These are phyloP conservation scores for Motacilla alba DNA, from an alignment of 2,113 vertebrate species.

Conservation along the genomic window DNA sequence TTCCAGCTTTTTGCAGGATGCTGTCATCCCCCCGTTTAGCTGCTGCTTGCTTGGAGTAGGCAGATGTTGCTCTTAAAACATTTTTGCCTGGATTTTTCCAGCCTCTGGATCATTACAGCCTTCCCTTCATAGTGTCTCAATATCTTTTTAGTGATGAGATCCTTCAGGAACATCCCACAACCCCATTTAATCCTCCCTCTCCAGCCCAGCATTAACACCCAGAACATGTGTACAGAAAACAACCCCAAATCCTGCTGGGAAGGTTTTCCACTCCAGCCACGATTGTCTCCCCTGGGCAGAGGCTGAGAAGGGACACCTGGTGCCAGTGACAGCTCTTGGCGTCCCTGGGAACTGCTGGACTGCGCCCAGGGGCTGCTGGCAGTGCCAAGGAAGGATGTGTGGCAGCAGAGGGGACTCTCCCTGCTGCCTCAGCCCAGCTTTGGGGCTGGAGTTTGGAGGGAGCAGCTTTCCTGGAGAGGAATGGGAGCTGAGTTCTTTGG, in stretches of 20 bases:
- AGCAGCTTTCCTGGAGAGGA: background rate
- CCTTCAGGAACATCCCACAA: background rate
- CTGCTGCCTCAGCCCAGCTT: background rate
- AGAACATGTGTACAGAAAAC: background rate
- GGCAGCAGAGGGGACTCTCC: background rate
- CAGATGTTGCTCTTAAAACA: background rate
- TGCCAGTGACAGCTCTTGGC: background rate
- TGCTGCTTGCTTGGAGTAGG: background rate
- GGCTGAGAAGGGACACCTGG: background rate
- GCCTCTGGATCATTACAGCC: background rate
- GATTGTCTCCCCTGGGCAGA: background rate
- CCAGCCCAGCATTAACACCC: background rate
- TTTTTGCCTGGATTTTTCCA: background rate
- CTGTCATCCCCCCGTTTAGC: constrained; percentile 6
- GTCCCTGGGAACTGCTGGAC: background rate
- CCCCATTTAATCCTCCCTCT: background rate
- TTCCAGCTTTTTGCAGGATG: constrained; percentile 25
- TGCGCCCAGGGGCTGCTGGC: background rate
- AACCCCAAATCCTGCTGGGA: background rate
- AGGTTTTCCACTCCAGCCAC: background rate
- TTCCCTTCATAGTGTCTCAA: background rate
- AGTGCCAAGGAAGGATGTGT: background rate
- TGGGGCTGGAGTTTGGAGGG: background rate
- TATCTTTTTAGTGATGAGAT: background rate
- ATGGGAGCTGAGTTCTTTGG: background rate